Conservation (phyloP, 2,113 vertebrate genomes). For the Dromas ardeola region DNA sequence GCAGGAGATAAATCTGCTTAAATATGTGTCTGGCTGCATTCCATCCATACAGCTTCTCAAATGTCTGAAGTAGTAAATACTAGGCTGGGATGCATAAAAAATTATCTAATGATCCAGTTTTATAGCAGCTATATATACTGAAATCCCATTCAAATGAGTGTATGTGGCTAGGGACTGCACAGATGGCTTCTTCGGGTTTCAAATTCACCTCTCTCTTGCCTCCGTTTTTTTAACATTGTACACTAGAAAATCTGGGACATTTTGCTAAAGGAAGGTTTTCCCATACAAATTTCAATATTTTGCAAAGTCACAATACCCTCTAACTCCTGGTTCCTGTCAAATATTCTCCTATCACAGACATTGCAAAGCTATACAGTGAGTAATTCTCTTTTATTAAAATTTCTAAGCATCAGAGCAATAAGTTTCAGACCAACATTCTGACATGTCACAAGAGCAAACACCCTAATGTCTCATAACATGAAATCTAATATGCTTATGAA, state of each 20-base stretch:
- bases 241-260: not conserved
- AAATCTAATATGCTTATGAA: not conserved
- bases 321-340: not conserved
- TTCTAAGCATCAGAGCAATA: not conserved
- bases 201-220: not conserved
- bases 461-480: accelerated
- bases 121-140: not conserved
- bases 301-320: not conserved
- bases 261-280: not conserved
- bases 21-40: not conserved
- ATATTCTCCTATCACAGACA: not conserved
- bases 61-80: constrained; percentile 10
- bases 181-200: not conserved
- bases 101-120: not conserved
- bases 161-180: not conserved
- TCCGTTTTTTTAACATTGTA: not conserved
- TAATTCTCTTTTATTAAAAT: not conserved
- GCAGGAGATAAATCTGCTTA: not conserved
- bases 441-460: not conserved
- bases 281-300: not conserved
- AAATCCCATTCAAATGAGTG: not conserved
- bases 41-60: not conserved
- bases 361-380: not conserved
- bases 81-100: not conserved
- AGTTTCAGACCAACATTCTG: not conserved